Evolutionary conservation across 2,113 vertebrate species (phyloP).

Genomic region (Cebidichthys violaceus): DNA sequence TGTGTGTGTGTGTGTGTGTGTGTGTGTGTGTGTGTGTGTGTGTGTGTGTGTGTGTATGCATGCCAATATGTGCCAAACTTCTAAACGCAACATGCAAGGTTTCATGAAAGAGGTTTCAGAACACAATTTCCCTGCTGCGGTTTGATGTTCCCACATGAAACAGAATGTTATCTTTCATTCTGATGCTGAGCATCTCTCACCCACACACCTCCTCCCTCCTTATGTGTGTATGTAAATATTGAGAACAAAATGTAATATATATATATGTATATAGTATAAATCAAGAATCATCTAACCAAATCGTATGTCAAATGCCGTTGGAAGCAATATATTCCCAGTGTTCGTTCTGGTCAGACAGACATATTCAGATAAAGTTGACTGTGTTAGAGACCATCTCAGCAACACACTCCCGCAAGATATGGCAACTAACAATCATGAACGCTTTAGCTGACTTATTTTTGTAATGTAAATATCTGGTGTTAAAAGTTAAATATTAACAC

Average conservation of each 20-base stretch:
- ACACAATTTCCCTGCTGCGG: background rate
- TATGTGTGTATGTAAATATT: background rate
- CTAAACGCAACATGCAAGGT: background rate
- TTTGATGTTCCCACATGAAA: slow-evolving; percentile 34
- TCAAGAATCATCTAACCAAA: too few relatives aligned
- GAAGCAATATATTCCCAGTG: too few relatives aligned
- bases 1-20: background rate
- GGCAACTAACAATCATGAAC: too few relatives aligned
- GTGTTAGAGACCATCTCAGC: background rate
- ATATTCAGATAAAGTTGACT: background rate
- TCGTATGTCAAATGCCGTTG: too few relatives aligned
- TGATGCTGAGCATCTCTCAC: slow-evolving; percentile 12
- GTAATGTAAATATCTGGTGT: too few relatives aligned
- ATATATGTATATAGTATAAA: too few relatives aligned
- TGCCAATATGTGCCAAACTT: background rate
- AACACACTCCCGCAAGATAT: background rate
- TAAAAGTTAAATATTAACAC: too few relatives aligned
- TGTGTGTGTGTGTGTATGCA: background rate
- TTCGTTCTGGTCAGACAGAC: background rate
- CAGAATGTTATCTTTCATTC: slow-evolving; percentile 22
- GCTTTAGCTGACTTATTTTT: too few relatives aligned
- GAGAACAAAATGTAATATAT: too few relatives aligned
- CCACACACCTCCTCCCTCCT: slow-evolving; percentile 3
- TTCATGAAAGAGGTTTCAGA: background rate
- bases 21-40: background rate